Evolutionary conservation across 2,888 invertebrate species (phyloP).

Genomic region (Empis livida): DNA sequence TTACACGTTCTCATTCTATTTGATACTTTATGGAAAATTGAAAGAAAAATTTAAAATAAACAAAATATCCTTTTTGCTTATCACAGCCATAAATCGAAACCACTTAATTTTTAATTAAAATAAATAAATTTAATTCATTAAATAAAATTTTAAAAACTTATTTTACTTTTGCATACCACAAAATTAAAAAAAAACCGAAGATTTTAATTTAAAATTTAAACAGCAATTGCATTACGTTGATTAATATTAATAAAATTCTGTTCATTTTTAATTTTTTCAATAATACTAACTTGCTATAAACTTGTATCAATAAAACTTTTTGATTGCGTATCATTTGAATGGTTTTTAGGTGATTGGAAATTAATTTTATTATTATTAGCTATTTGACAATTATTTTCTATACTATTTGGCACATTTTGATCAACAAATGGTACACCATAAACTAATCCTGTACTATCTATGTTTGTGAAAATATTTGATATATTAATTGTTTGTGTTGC

Average conservation of each 20-base stretch:
- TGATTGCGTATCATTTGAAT: slow-evolving; percentile 2
- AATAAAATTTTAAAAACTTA: too few relatives aligned
- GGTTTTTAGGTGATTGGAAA: slow-evolving; percentile 13
- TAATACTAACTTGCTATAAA: slow-evolving; percentile 31
- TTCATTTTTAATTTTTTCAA: background rate
- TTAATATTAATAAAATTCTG: background rate
- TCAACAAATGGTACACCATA: slow-evolving; percentile 31
- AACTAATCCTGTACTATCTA: slow-evolving; percentile 20
- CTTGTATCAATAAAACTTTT: slow-evolving; percentile 16
- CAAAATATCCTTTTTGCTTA: slow-evolving; percentile 2
- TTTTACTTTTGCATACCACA: too few relatives aligned
- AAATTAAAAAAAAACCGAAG: too few relatives aligned
- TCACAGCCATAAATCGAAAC: background rate
- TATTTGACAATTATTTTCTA: slow-evolving; percentile 18
- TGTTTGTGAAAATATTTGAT: slow-evolving; percentile 31
- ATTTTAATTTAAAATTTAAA: slow-evolving; percentile 3
- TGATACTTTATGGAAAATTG: too few relatives aligned
- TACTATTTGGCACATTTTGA: slow-evolving; percentile 35
- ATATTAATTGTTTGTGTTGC: slow-evolving; percentile 35
- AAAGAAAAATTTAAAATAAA: background rate
- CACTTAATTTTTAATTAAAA: too few relatives aligned
- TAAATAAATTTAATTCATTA: too few relatives aligned
- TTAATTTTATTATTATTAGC: slow-evolving; percentile 34
- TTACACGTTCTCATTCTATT: too few relatives aligned
- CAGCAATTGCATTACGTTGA: slow-evolving; percentile 9